Evolutionary conservation across 2,888 invertebrate species (phyloP).

Genomic region (Synergus japonicus): DNA sequence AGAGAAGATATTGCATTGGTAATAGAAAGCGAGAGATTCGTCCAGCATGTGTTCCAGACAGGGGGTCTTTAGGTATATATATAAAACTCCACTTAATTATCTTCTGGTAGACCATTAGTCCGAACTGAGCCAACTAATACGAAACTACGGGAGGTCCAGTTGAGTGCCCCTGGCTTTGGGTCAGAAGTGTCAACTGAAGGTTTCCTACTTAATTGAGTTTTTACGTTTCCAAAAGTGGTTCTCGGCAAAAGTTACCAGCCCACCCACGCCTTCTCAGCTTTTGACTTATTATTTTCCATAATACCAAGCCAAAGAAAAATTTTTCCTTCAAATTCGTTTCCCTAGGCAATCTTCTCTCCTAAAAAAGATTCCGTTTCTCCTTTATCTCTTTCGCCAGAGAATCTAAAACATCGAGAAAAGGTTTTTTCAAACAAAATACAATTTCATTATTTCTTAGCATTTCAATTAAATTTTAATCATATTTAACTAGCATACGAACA

Average conservation of each 20-base stretch:
- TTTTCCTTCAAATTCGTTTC: not conserved
- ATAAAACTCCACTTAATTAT: slow-evolving; percentile 55
- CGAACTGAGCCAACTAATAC: slow-evolving; percentile 52
- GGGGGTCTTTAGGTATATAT: slow-evolving; percentile 43
- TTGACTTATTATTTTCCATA: slow-evolving; percentile 25
- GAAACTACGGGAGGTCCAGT: slow-evolving; percentile 53
- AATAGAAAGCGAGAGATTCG: slow-evolving; percentile 2
- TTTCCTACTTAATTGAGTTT: slow-evolving; percentile 55
- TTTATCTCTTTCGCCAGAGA: not conserved
- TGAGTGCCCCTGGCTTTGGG: slow-evolving; percentile 56
- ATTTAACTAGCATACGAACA: too few relatives aligned
- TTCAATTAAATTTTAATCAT: too few relatives aligned
- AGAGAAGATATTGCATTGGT: slow-evolving; percentile 29
- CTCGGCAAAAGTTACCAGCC: not conserved
- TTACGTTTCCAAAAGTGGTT: slow-evolving; percentile 50
- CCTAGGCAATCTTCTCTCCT: not conserved
- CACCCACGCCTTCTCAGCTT: not conserved
- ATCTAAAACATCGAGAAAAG: not conserved
- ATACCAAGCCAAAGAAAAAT: not conserved
- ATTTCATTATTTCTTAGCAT: too few relatives aligned
- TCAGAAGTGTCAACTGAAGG: slow-evolving; percentile 53
- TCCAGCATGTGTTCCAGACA: slow-evolving; percentile 26
- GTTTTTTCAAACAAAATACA: too few relatives aligned
- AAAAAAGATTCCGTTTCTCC: not conserved
- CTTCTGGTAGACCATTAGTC: slow-evolving; percentile 55